Conservation (phyloP, 2,888 invertebrate genomes). For the Rhagium mordax region DNA sequence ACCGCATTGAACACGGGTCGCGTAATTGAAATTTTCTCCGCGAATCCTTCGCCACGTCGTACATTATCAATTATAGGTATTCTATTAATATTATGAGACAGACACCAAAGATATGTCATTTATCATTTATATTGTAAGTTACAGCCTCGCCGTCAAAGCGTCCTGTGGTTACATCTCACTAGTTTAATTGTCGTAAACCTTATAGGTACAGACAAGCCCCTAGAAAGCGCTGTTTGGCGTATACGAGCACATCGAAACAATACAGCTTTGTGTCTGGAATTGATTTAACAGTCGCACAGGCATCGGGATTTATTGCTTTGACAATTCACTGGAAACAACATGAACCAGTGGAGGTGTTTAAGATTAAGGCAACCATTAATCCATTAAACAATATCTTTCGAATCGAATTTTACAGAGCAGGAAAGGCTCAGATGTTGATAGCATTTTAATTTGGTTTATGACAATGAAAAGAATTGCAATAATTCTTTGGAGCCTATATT, state of each 20-base stretch:
- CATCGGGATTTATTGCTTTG: neutral
- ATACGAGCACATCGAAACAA: neutral
- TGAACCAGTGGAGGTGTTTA: neutral
- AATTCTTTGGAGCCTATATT: too few relatives aligned
- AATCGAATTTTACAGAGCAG: too few relatives aligned
- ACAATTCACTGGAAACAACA: neutral
- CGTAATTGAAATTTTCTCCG: conserved; percentile 1
- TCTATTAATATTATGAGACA: conserved; percentile 2
- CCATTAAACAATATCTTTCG: too few relatives aligned
- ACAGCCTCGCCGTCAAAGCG: neutral
- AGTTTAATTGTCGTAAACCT: neutral
- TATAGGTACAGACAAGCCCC: conserved; percentile 1
- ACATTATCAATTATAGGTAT: conserved; percentile 18
- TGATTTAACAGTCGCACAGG: neutral
- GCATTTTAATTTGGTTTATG: too few relatives aligned
- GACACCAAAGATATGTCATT: conserved; percentile 5
- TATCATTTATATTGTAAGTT: conserved; percentile 11
- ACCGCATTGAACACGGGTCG: neutral
- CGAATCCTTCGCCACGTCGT: neutral
- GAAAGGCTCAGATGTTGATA: too few relatives aligned
- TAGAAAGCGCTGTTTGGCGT: neutral
- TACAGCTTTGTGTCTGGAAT: neutral
- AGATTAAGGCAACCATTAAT: too few relatives aligned
- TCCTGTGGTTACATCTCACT: conserved; percentile 8
- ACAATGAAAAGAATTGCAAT: too few relatives aligned